Evolutionary conservation across 2,888 invertebrate genomes (phyloP).

Genomic region (Capitulum mitella): DNA sequence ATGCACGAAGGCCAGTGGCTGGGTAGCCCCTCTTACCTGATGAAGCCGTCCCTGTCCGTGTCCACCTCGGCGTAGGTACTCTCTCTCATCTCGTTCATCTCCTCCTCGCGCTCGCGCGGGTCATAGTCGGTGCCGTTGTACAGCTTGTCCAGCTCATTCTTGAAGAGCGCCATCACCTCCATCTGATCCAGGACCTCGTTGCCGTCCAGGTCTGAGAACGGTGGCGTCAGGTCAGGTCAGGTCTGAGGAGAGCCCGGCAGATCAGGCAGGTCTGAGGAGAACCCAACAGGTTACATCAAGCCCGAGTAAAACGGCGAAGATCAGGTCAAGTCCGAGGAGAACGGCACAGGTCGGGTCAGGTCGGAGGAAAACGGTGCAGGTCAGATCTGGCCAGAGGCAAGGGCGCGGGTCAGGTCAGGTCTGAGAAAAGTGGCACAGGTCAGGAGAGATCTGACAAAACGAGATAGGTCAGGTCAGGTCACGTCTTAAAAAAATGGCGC

Average conservation of each 20-base stretch:
- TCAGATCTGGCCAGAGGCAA: too few species aligned
- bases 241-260: too few species aligned
- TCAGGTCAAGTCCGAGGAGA: too few species aligned
- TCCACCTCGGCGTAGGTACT: slow-evolving; percentile 91
- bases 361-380: too few species aligned
- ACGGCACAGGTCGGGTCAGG: too few species aligned
- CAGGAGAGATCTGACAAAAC: too few species aligned
- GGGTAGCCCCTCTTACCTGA: slow-evolving; percentile 49
- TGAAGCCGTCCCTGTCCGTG: slow-evolving; percentile 74
- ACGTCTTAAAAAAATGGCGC: too few species aligned
- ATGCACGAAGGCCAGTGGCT: neutral
- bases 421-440: too few species aligned
- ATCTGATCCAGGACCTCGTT: slow-evolving; percentile 86
- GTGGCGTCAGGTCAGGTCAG: neutral
- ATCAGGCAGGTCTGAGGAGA: neutral
- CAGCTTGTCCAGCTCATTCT: slow-evolving; percentile 89
- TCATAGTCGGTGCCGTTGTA: slow-evolving; percentile 52
- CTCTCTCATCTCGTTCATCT: slow-evolving; percentile 97
- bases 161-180: slow-evolving; percentile 81
- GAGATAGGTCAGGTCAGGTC: too few species aligned
- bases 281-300: too few species aligned
- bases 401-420: too few species aligned
- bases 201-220: slow-evolving; percentile 67
- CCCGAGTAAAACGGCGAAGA: too few species aligned
- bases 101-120: slow-evolving; percentile 68